phyloP scores from a whole-genome alignment of 2,888 invertebrate species.

The Metopia argyrocephala region DNA sequence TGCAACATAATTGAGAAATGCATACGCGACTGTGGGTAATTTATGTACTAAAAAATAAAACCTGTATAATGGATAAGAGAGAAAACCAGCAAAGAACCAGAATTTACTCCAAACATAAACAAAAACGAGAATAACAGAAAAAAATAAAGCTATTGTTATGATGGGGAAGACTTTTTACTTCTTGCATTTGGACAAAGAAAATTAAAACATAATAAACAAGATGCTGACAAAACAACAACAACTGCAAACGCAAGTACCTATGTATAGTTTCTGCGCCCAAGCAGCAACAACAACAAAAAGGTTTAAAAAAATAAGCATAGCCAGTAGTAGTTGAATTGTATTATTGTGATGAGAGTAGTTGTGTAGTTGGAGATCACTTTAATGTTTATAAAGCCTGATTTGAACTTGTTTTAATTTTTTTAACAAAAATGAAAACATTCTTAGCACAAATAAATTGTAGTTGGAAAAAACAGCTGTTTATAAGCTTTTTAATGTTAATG shows the following conservation, averaged over 20 bases:
- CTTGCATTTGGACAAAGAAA: background rate
- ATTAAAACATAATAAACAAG: background rate
- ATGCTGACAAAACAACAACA: background rate
- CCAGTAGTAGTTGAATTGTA: background rate
- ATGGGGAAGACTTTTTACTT: background rate
- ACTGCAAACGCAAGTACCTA: too few species aligned
- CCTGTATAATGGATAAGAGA: conserved; percentile 1
- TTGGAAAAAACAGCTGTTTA: background rate
- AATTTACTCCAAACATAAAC: conserved; percentile 29
- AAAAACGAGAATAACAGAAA: conserved; percentile 22
- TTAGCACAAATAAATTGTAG: background rate
- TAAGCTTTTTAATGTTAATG: background rate
- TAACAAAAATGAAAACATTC: background rate
- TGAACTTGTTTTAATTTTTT: conserved; percentile 62
- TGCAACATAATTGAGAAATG: background rate
- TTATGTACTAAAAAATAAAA: background rate
- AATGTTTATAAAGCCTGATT: conserved; percentile 61
- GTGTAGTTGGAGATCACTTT: conserved; percentile 45
- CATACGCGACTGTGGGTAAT: background rate
- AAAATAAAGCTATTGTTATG: conserved; percentile 38
- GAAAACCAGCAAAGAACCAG: conserved; percentile 9
- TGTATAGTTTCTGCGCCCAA: too few species aligned
- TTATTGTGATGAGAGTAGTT: conserved; percentile 1
- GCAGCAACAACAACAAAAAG: background rate
- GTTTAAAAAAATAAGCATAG: background rate